Evolutionary conservation across 1,140 invertebrate species (phyloP).

Genomic region (Dendroctonus ponderosae): DNA sequence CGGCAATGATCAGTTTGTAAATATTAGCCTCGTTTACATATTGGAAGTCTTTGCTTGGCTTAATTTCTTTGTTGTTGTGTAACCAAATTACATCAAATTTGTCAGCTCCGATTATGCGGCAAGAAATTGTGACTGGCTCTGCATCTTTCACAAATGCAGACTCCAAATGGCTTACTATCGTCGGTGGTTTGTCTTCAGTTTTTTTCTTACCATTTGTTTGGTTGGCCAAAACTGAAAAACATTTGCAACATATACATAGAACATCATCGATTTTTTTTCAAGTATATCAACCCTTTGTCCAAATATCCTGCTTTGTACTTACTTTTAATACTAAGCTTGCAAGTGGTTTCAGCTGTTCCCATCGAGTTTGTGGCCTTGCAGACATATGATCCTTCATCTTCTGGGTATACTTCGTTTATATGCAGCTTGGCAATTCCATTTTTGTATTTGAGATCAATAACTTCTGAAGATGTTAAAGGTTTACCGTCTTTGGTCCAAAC

Average conservation of each 20-base stretch:
- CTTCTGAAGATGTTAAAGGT: conserved; percentile 72
- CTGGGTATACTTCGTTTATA: conserved; percentile 90
- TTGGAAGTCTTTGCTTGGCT: conserved; percentile 93
- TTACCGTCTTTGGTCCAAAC: conserved; percentile 82
- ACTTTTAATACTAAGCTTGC: conserved; percentile 81
- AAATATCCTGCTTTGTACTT: conserved; percentile 46
- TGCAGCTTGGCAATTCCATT: conserved; percentile 80
- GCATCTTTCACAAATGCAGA: conserved; percentile 83
- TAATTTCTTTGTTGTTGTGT: conserved; percentile 95
- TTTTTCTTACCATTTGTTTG: conserved; percentile 54
- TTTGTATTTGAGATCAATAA: conserved; percentile 88
- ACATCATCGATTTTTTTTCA: not conserved
- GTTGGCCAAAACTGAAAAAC: conserved; percentile 63
- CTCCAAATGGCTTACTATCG: conserved; percentile 79
- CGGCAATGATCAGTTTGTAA: conserved; percentile 86
- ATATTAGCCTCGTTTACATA: conserved; percentile 88
- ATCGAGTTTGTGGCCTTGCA: conserved; percentile 90
- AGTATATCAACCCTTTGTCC: not conserved
- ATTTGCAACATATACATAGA: not conserved
- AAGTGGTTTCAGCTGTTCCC: conserved; percentile 77
- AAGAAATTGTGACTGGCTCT: conserved; percentile 78
- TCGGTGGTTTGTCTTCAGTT: conserved; percentile 69
- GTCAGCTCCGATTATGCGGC: conserved; percentile 81
- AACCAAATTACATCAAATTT: conserved; percentile 94
- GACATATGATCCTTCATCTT: conserved; percentile 86